Conservation (phyloP, 2,797 vertebrate species). For the Coluber constrictor region DNA sequence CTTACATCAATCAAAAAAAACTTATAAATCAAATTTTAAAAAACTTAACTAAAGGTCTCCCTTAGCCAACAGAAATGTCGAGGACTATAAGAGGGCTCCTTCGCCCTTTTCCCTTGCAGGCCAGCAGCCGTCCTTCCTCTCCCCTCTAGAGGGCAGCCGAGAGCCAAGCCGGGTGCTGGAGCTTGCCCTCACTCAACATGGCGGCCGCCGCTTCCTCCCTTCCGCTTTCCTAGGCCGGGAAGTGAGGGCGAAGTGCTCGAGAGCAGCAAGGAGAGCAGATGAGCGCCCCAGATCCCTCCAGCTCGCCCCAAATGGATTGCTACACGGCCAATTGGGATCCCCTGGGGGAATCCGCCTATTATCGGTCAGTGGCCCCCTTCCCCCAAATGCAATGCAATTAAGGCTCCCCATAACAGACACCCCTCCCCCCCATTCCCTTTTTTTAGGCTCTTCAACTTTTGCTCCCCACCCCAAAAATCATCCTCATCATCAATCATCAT, state of each 20-base stretch:
- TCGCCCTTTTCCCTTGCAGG: neutral
- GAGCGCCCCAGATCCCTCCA: neutral
- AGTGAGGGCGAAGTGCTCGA: conserved; percentile 51
- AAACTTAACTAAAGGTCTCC: neutral
- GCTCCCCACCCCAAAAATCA: neutral
- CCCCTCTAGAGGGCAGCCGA: neutral
- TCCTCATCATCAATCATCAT: too few relatives aligned
- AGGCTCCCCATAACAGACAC: neutral
- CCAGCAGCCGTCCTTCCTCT: neutral
- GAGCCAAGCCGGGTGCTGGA: neutral
- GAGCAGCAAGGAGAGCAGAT: neutral
- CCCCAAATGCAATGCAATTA: neutral
- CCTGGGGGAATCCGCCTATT: conserved; percentile 65
- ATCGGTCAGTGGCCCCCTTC: conserved; percentile 53
- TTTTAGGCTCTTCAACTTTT: neutral
- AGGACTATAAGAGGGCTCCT: too few relatives aligned
- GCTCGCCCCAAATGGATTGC: conserved; percentile 55
- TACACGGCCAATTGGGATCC: conserved; percentile 65
- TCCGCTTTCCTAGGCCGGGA: neutral
- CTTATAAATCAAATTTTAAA: too few relatives aligned
- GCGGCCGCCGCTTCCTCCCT: conserved; percentile 6
- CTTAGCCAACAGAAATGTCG: neutral
- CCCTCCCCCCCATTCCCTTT: neutral
- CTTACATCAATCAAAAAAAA: too few relatives aligned
- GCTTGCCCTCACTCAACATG: conserved; percentile 49